Evolutionary conservation across 2,888 invertebrate genomes (phyloP).

Genomic region (Epirrhoe alternata): DNA sequence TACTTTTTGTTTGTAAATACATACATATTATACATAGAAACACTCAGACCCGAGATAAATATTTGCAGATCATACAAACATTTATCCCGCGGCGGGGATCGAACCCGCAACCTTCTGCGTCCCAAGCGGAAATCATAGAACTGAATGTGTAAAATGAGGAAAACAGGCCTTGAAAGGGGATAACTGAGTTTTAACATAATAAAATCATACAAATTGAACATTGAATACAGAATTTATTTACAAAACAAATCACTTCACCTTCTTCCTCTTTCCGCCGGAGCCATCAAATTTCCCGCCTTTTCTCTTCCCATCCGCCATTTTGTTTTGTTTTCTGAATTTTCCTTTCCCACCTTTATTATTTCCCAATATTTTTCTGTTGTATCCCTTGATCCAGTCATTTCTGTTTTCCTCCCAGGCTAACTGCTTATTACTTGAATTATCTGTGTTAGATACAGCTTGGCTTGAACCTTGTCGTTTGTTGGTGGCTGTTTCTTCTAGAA

Average conservation of each 20-base stretch:
- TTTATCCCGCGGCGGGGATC: no score
- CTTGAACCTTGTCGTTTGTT: conserved; percentile 87
- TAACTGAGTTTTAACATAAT: neutral
- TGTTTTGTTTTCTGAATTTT: conserved; percentile 45
- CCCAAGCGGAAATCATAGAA: no score
- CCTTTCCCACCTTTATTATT: conserved; percentile 55
- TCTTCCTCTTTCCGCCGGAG: conserved; percentile 70
- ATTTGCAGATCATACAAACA: no score
- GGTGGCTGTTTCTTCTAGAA: conserved; percentile 93
- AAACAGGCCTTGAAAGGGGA: no score
- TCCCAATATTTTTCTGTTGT: conserved; percentile 76
- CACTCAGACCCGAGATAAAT: no score
- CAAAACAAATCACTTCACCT: conserved; percentile 55
- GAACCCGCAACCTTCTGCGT: no score
- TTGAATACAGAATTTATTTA: conserved; percentile 30
- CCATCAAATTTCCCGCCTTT: conserved; percentile 63
- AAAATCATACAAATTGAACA: neutral
- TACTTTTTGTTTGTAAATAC: no score
- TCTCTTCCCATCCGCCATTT: conserved; percentile 56
- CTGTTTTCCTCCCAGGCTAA: conserved; percentile 93
- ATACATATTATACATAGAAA: no score
- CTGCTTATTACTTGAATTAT: conserved; percentile 92
- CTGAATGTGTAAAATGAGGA: no score
- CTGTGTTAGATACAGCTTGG: conserved; percentile 89
- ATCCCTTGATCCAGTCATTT: conserved; percentile 86